Evolutionary conservation across 2,797 vertebrate species (phyloP).

Genomic region (Apogon hyalosoma): DNA sequence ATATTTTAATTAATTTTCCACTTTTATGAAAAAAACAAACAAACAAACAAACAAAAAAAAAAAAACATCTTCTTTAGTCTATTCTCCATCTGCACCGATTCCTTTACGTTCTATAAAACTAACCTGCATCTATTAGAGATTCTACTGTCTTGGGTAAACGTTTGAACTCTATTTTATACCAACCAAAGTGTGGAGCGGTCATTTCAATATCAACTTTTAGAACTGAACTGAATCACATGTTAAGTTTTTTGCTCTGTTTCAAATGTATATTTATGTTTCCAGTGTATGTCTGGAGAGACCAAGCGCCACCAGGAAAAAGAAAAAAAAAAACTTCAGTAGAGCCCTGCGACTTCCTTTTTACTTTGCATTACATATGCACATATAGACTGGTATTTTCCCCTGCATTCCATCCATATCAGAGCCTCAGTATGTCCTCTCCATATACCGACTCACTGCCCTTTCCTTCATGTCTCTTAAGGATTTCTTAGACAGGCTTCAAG

Average conservation of each 20-base stretch:
- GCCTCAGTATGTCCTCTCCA: constrained; percentile 66
- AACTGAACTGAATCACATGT: constrained; percentile 26
- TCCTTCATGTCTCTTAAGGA: constrained; percentile 79
- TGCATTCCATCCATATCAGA: constrained; percentile 73
- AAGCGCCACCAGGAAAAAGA: constrained; percentile 39
- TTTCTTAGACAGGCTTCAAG: constrained; percentile 76
- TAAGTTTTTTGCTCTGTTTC: constrained; percentile 34
- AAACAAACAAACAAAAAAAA: too few relatives aligned
- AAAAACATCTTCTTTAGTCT: too few relatives aligned
- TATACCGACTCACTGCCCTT: constrained; percentile 74
- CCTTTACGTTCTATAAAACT: neutral
- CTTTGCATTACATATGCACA: constrained; percentile 80
- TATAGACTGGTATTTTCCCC: constrained; percentile 78
- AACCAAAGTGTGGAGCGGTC: constrained; percentile 41
- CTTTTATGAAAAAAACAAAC: too few relatives aligned
- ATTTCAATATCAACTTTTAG: constrained; percentile 60
- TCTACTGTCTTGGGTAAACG: constrained; percentile 19
- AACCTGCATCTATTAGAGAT: constrained; percentile 8
- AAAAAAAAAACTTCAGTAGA: constrained; percentile 59
- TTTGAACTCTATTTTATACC: constrained; percentile 38
- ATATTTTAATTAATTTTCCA: too few relatives aligned
- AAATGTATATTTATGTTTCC: constrained; percentile 53
- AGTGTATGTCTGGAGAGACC: constrained; percentile 49
- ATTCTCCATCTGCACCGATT: neutral
- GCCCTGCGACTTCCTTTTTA: constrained; percentile 58